Evolutionary conservation across 2,888 invertebrate species (phyloP).

Genomic region (Escarpia spicata): DNA sequence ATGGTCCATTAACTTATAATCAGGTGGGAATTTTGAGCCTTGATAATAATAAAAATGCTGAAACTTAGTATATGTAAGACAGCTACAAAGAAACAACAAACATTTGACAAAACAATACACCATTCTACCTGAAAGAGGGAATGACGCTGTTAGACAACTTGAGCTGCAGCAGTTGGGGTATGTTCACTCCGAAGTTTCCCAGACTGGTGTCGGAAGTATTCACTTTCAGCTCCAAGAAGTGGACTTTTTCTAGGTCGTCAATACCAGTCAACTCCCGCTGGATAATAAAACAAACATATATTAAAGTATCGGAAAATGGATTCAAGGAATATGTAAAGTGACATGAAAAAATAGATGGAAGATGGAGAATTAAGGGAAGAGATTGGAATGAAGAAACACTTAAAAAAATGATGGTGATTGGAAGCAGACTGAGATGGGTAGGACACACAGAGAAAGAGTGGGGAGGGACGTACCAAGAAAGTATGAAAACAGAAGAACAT

Average conservation of each 20-base stretch:
- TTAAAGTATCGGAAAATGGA: not conserved
- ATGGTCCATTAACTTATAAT: not conserved
- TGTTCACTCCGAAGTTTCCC: slow-evolving; percentile 63
- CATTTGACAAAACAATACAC: not conserved
- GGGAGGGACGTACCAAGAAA: not conserved
- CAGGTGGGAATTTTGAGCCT: not conserved
- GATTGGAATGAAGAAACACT: too few species aligned
- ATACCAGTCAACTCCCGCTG: slow-evolving; percentile 63
- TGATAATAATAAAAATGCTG: not conserved
- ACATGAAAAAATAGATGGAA: too few species aligned
- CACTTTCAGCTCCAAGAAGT: slow-evolving; percentile 63
- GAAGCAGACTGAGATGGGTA: too few species aligned
- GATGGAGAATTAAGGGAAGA: too few species aligned
- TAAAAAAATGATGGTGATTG: too few species aligned
- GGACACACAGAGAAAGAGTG: not conserved
- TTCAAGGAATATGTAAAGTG: too few species aligned
- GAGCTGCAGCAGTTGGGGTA: slow-evolving; percentile 62
- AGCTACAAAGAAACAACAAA: not conserved
- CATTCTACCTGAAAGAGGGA: slow-evolving; percentile 56
- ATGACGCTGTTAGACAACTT: slow-evolving; percentile 64
- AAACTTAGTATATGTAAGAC: not conserved
- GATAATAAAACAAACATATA: slow-evolving; percentile 8
- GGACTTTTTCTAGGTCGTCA: slow-evolving; percentile 61
- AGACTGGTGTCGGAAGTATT: slow-evolving; percentile 64
- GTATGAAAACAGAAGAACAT: not conserved